Conservation (phyloP, 2,888 invertebrate species). For the Acanthopleura granulata region DNA sequence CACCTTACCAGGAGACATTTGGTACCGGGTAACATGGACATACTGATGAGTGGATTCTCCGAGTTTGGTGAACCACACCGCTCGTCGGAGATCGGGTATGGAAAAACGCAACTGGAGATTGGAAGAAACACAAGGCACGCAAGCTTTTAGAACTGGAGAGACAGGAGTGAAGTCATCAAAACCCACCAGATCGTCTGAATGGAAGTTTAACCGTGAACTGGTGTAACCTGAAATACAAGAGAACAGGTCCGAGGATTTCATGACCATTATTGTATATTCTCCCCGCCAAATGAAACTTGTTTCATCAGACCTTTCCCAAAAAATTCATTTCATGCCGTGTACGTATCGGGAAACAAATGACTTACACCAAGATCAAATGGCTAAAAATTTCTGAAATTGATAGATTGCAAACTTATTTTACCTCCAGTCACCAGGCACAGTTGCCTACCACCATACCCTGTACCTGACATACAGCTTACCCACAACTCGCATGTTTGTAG, state of each 20-base stretch:
- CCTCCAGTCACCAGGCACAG: no score
- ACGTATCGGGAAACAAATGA: no score
- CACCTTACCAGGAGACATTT: neutral
- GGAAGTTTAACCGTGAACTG: neutral
- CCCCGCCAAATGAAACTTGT: no score
- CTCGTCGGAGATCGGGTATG: neutral
- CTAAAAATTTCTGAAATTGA: no score
- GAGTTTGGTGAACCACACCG: neutral
- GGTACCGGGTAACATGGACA: neutral
- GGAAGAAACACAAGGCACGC: neutral
- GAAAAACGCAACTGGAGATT: neutral
- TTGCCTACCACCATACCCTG: no score
- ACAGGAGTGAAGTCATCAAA: neutral
- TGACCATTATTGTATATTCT: no score
- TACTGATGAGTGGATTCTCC: neutral
- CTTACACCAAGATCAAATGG: no score
- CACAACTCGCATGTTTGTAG: neutral
- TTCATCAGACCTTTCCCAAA: no score
- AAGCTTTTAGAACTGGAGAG: neutral
- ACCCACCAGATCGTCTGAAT: neutral
- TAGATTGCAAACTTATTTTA: no score
- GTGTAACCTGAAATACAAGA: constrained; percentile 11
- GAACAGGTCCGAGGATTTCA: neutral
- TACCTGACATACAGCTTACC: no score
- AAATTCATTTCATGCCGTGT: no score